Evolutionary conservation across 2,113 vertebrate species (phyloP), one percentile per base, ranked within the genome.

Genomic region (Myodes glareolus): DNA sequence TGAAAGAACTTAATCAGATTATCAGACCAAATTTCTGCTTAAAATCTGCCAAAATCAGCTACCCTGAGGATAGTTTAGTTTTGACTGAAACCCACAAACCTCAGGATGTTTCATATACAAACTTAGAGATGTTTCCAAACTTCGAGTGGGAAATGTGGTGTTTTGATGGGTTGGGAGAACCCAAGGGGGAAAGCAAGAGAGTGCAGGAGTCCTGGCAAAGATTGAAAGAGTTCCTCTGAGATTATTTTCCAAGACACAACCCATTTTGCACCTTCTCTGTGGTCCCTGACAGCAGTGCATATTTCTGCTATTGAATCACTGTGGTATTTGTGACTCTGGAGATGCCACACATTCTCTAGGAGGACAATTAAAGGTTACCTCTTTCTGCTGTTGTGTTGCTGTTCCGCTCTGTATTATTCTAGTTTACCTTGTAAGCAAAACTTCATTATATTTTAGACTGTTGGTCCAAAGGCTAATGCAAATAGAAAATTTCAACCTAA

Each of bases 1-100:
- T 72, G 55, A 90, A 94, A 94, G 93, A 94, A 76, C 90, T 90
- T 90, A 92, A 76, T 94, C 92, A 94, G n/a, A 85, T 95, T 42
- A 91, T 85, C 81, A 86, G 81, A 96, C 82, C 92, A 45, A 47
- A 25, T 55, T 88, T 96, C 78, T 94, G 75, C 55, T 78, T 84
- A 80, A n/a, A 55, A 13, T 13, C 80, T 95, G 88, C 75, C 95
- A 84, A 92, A 90, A 55, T 78, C 78, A 90, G 39, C 55, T 68
- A 88, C 36, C 27, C 50, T 73, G 45, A 93, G 47, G 68, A 95
- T 90, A 95, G 12, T 52, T 12, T 84, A 78, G 75, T 80, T 96
- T 97, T 80, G 72, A 92, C 39, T 72, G 73, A 91, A 47, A 92
- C 78, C 11, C 45, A 31, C 36, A 81, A 81, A 3, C 5, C 36